phyloP scores from a whole-genome alignment of 2,888 invertebrate genomes.

The Phyllotreta cruciferae region DNA sequence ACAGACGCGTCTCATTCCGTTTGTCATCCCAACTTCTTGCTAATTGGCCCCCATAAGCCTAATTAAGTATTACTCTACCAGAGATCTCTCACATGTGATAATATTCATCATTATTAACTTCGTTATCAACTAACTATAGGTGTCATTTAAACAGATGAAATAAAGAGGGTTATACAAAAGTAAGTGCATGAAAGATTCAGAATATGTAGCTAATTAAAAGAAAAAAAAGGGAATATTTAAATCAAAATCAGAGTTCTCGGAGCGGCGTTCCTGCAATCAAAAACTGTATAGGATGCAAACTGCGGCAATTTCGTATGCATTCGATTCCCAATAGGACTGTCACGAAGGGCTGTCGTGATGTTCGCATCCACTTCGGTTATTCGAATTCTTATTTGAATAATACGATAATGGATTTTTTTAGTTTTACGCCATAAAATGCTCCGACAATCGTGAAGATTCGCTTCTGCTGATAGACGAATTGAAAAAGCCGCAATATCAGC shows the following conservation, averaged over 20 bases:
- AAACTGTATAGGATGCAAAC: too few species aligned
- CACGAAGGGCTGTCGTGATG: slow-evolving; percentile 33
- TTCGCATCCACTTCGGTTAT: slow-evolving; percentile 23
- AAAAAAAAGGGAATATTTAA: background rate
- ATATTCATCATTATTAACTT: too few species aligned
- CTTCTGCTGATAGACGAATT: background rate
- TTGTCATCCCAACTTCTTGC: slow-evolving; percentile 1
- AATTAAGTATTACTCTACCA: background rate
- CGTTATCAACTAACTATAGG: too few species aligned
- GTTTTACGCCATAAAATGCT: slow-evolving; percentile 10
- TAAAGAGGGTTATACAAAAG: too few species aligned
- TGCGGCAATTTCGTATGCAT: slow-evolving; percentile 33
- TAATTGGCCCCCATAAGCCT: slow-evolving; percentile 11
- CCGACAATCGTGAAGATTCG: background rate
- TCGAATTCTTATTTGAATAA: slow-evolving; percentile 35
- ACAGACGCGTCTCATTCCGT: background rate
- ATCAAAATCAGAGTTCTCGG: too few species aligned
- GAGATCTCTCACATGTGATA: slow-evolving; percentile 12
- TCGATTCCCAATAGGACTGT: slow-evolving; percentile 33
- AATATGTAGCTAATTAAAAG: too few species aligned
- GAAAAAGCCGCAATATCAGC: background rate
- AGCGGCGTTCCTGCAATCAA: background rate
- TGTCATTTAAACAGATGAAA: too few species aligned
- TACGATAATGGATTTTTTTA: slow-evolving; percentile 34
- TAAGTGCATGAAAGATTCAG: too few species aligned